Percentiles rank a stretch among this genome's conserved stretches.
phyloP scores from a whole-genome alignment of 2,888 invertebrate species.

The Drosophila nigritarsus region DNA sequence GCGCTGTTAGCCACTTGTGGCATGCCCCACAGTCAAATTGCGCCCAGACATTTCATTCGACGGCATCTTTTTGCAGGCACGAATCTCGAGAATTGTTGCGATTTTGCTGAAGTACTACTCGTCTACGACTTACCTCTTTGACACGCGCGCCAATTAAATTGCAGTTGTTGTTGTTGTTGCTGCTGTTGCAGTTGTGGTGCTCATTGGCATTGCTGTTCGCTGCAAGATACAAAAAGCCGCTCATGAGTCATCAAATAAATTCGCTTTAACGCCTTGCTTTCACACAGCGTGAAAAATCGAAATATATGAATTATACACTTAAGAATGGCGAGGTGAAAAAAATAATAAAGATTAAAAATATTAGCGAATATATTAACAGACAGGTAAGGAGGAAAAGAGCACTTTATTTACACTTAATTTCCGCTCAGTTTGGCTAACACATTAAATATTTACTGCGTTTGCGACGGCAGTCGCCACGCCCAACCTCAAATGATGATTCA shows the following conservation, averaged over 20 bases:
- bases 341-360: constrained; percentile 23
- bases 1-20: constrained; percentile 67
- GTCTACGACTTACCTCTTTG: constrained; percentile 62
- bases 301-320: constrained; percentile 46
- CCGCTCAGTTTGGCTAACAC: constrained; percentile 7
- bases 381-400: constrained; percentile 50
- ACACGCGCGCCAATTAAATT: constrained; percentile 69
- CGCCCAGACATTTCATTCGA: constrained; percentile 53
- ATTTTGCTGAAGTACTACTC: constrained; percentile 34
- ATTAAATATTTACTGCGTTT: constrained; percentile 45
- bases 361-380: constrained; percentile 49
- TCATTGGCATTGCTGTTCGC: constrained; percentile 45
- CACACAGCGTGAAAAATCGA: not conserved
- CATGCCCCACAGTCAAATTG: constrained; percentile 68
- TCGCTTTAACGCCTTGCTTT: constrained; percentile 51
- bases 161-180: constrained; percentile 15
- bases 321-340: constrained; percentile 13
- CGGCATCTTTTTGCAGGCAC: constrained; percentile 7
- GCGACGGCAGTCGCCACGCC: constrained; percentile 19
- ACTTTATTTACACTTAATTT: constrained; percentile 53
- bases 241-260: constrained; percentile 66
- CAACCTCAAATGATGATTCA: constrained; percentile 33
- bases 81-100: constrained; percentile 23
- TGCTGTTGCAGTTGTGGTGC: constrained; percentile 35
- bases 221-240: constrained; percentile 48